Evolutionary conservation across 2,888 invertebrate species (phyloP).

Genomic region (Campoplex nolae): DNA sequence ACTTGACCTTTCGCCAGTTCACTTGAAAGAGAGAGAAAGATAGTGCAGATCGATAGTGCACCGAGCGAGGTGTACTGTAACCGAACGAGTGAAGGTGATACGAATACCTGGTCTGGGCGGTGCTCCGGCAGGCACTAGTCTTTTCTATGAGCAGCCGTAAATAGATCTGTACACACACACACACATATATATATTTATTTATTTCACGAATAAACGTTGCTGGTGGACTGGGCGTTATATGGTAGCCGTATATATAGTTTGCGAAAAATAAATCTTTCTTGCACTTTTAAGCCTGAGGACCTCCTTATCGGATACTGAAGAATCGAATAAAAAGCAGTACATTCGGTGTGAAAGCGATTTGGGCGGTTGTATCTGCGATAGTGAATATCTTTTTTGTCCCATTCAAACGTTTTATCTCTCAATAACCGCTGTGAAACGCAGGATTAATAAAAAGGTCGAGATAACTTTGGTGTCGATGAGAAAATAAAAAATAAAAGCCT

Average conservation of each 20-base stretch:
- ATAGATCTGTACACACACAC: background rate
- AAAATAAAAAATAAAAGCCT: background rate
- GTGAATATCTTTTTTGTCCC: background rate
- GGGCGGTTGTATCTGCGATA: background rate
- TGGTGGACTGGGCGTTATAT: slow-evolving; percentile 31
- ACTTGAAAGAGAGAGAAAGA: slow-evolving; percentile 46
- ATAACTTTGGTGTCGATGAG: slow-evolving; percentile 11
- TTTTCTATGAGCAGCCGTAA: slow-evolving; percentile 18
- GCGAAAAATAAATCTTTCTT: slow-evolving; percentile 41
- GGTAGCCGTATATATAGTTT: slow-evolving; percentile 10
- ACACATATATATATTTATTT: slow-evolving; percentile 14
- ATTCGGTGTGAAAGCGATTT: background rate
- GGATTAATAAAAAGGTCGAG: slow-evolving; percentile 6
- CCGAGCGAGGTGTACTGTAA: slow-evolving; percentile 52
- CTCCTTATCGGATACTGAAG: slow-evolving; percentile 39
- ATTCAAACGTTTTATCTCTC: background rate
- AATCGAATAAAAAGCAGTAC: slow-evolving; percentile 12
- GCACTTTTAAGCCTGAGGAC: background rate
- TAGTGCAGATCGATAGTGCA: slow-evolving; percentile 64
- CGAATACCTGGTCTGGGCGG: slow-evolving; percentile 63
- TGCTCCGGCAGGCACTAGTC: slow-evolving; percentile 49
- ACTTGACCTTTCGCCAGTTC: slow-evolving; percentile 71
- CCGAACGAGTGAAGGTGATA: slow-evolving; percentile 66
- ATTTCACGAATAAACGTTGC: slow-evolving; percentile 34
- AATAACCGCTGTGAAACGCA: background rate